Evolutionary conservation across 2,113 vertebrate genomes (phyloP).

Genomic region (Saccopteryx leptura): DNA sequence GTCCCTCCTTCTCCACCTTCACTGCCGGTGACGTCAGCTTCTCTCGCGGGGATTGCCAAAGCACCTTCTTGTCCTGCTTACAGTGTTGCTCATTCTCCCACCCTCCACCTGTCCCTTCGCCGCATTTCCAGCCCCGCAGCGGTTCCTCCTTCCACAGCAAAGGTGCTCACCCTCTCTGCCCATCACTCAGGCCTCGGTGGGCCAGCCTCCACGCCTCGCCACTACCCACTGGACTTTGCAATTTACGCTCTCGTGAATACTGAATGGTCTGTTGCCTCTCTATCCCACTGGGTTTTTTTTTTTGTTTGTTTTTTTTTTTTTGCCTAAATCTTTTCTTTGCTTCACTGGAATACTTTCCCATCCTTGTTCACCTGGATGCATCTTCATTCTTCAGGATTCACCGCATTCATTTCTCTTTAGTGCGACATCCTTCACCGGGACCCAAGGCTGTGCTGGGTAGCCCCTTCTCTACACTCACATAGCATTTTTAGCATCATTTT

Average conservation of each 20-base stretch:
- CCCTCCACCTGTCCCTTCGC: not conserved
- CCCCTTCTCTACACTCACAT: not conserved
- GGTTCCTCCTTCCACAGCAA: not conserved
- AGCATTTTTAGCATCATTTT: not conserved
- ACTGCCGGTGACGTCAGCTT: not conserved
- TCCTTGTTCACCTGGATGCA: not conserved
- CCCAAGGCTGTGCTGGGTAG: not conserved
- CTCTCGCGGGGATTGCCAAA: not conserved
- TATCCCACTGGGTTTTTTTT: not conserved
- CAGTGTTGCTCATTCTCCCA: rapidly evolving
- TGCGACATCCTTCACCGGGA: not conserved
- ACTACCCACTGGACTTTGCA: not conserved
- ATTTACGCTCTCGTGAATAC: not conserved
- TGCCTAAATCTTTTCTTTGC: not conserved
- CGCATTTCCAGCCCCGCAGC: not conserved
- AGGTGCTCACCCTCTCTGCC: not conserved
- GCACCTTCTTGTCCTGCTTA: not conserved
- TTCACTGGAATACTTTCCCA: not conserved
- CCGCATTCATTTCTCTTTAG: not conserved
- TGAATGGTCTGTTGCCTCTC: not conserved
- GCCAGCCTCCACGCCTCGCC: not conserved
- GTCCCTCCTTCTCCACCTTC: not conserved
- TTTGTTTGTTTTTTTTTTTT: not conserved
- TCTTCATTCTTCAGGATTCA: not conserved
- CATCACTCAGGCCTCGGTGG: not conserved